Conservation (phyloP, 2,888 invertebrate species). For the Aelia acuminata region DNA sequence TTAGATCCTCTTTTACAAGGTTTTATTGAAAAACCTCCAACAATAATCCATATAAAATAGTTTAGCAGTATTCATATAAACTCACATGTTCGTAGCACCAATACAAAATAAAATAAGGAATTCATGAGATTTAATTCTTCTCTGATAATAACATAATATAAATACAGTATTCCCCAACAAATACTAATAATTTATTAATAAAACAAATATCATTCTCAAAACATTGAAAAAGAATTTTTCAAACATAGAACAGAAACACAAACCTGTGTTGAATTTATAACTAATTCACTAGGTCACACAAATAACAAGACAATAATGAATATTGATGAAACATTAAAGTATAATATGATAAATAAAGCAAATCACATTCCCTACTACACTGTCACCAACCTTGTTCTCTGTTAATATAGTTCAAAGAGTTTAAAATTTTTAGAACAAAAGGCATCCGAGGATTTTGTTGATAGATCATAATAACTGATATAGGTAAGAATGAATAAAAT, state of each 20-base stretch:
- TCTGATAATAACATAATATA: neutral
- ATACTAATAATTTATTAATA: neutral
- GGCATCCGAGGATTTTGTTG: neutral
- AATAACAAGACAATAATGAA: neutral
- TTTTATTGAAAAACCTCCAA: too few species aligned
- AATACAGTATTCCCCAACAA: neutral
- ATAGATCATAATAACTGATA: neutral
- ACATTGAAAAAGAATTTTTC: neutral
- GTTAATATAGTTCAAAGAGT: neutral
- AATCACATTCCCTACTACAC: neutral
- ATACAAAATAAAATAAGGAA: neutral
- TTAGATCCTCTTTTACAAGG: too few species aligned
- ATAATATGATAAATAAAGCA: neutral
- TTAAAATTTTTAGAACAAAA: constrained; percentile 20
- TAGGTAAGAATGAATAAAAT: neutral
- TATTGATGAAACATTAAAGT: neutral
- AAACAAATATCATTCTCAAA: neutral
- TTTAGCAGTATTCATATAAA: neutral
- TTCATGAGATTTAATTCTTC: neutral
- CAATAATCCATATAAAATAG: too few species aligned
- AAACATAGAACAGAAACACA: neutral
- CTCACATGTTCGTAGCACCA: neutral
- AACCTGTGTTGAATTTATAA: neutral
- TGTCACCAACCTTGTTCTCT: constrained; percentile 19
- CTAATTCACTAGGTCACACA: neutral